Evolutionary conservation across 2,797 vertebrate species (phyloP).

Genomic region (Pempheris klunzingeri): DNA sequence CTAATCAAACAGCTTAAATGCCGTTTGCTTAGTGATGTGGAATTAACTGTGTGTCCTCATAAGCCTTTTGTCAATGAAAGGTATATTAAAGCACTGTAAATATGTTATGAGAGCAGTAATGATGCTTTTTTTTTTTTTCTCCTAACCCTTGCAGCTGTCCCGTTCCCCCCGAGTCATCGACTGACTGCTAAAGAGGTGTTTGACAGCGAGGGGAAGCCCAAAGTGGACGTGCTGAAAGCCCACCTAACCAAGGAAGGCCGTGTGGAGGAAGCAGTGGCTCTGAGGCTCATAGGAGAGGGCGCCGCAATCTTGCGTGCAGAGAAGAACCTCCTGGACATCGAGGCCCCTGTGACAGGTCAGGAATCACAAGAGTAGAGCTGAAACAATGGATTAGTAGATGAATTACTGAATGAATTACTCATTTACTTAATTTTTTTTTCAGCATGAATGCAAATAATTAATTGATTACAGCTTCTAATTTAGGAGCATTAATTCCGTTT

Average conservation of each 20-base stretch:
- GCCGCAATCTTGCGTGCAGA: conserved; percentile 94
- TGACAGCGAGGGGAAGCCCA: conserved; percentile 96
- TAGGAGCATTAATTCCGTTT: no score
- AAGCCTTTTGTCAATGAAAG: conserved; percentile 53
- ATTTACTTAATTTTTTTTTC: no score
- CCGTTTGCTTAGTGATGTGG: conserved; percentile 52
- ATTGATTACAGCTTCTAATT: no score
- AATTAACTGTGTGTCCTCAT: conserved; percentile 51
- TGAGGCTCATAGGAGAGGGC: conserved; percentile 96
- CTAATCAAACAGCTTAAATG: conserved; percentile 71
- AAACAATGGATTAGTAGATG: no score
- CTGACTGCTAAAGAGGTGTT: conserved; percentile 98
- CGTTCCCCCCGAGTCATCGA: conserved; percentile 97
- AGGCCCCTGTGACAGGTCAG: conserved; percentile 97
- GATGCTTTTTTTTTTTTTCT: not conserved
- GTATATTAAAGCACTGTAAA: conserved; percentile 43
- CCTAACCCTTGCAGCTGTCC: conserved; percentile 88
- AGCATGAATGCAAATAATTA: no score
- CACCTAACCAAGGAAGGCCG: conserved; percentile 99
- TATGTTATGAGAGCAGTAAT: conserved; percentile 38
- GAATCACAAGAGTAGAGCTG: not conserved
- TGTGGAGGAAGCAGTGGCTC: conserved; percentile 94
- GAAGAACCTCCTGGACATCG: conserved; percentile 98
- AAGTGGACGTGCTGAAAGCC: conserved; percentile 97
- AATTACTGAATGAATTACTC: no score